Base-by-base conservation (phyloP, 2,888 invertebrate genomes). In the Cosmorhoe ocellata region DNA sequence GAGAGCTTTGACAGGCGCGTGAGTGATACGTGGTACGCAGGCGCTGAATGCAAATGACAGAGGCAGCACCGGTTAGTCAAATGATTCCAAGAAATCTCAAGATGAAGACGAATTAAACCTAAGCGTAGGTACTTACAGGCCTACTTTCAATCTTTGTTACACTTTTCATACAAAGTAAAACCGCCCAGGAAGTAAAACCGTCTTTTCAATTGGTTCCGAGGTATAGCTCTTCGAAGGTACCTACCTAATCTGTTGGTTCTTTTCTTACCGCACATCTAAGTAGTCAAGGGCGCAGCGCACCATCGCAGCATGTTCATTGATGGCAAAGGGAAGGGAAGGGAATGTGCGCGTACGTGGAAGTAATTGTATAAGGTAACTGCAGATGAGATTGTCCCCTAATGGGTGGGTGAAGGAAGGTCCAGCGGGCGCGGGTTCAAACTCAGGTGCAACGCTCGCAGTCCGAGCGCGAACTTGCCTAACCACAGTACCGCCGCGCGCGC, bases 401-500 rank as follows among this genome's bases (percentile, higher is more conserved):
- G 59, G 67, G 59, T 71, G 69, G 66, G 22, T 18, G 34, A 34
- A 66, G 61, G 63, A 60, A 56, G 55, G 53, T 42, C 46, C 42
- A 46, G 71, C 65, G 69, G 71, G 76, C 67, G 74, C 71, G 74
- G 71, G 62, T 24, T 10, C 30, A 11, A 11, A 2, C 67, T 81
- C 83, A 84, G 82, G 87, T 84, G 87, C 86, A 83, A 81, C 72
- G 84, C 69, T 72, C 81, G 76, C 71, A 36, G 65, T 62, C 55
- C 56, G 58, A 57, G 64, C 59, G 61, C 56, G 56, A 65, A 58
- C 51, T 27, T 26, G 32, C 38, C 28, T 24, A 33, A 43, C 49
- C 70, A 65, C 83, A 87, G 86, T 85, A 78, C 78, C 78, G 74
- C 74, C 77, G 82, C 87, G 89, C 80, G 81, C 85, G 77, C 77